These are phyloP conservation scores for Odontesthes bonariensis DNA, from an alignment of 2,113 vertebrate species.

Conservation along the genomic window DNA sequence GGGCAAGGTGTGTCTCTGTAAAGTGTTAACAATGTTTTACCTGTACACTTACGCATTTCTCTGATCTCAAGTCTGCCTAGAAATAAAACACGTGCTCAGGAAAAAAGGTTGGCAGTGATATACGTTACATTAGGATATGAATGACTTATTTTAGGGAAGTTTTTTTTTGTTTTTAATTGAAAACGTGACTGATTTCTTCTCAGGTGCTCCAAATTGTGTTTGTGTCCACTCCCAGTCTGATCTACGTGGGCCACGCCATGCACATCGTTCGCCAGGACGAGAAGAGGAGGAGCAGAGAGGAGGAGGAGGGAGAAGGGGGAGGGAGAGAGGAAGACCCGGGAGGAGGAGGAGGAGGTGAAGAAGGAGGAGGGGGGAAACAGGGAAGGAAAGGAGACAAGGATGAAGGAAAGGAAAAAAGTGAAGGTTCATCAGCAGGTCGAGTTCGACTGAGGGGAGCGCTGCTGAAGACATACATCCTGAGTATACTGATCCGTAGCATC, in stretches of 20 bases:
- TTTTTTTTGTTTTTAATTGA: neutral
- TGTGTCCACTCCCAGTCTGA: slow-evolving; percentile 93
- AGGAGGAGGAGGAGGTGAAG: slow-evolving; percentile 69
- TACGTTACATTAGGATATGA: too few relatives aligned
- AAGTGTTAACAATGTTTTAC: too few relatives aligned
- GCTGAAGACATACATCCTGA: slow-evolving; percentile 92
- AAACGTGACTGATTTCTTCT: rapidly evolving
- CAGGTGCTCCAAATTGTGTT: slow-evolving; percentile 98
- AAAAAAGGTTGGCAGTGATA: too few relatives aligned
- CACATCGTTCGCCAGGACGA: slow-evolving; percentile 92
- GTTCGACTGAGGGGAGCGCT: slow-evolving; percentile 87
- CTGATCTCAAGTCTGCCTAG: too few relatives aligned
- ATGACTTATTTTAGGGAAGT: too few relatives aligned
- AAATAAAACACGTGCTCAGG: too few relatives aligned
- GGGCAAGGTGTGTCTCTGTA: too few relatives aligned
- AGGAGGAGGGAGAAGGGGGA: slow-evolving; percentile 57
- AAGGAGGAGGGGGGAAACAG: slow-evolving; percentile 77
- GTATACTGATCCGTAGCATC: slow-evolving; percentile 90
- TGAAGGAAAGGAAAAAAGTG: slow-evolving; percentile 70
- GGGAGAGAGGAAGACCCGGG: slow-evolving; percentile 68
- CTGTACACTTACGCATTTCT: too few relatives aligned
- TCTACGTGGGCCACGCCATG: slow-evolving; percentile 96
- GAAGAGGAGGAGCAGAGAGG: slow-evolving; percentile 86
- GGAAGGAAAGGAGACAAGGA: slow-evolving; percentile 76
- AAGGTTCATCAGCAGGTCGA: slow-evolving; percentile 34